These are phyloP conservation scores for Luffia ferchaultella DNA, from an alignment of 2,888 invertebrate species.

Conservation along the genomic window DNA sequence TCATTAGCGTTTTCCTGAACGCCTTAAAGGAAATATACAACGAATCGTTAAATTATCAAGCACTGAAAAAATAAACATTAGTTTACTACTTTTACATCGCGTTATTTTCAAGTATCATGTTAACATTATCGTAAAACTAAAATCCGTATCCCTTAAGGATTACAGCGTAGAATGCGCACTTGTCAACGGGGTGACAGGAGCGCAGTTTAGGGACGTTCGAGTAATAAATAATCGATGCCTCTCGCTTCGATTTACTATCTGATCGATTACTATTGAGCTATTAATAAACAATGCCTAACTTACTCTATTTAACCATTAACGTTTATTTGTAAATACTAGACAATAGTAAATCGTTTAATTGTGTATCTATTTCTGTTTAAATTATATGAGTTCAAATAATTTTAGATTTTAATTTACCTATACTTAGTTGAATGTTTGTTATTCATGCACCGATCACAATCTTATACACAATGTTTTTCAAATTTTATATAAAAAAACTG, in stretches of 20 bases:
- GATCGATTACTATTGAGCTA: neutral
- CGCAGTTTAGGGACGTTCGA: neutral
- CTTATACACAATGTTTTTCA: too few relatives aligned
- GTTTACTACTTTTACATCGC: neutral
- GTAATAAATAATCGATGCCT: neutral
- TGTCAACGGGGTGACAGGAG: neutral
- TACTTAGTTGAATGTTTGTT: too few relatives aligned
- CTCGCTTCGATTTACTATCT: neutral
- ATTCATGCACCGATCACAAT: too few relatives aligned
- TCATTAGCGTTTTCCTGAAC: constrained; percentile 39
- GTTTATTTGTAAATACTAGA: neutral
- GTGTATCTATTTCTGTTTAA: too few relatives aligned
- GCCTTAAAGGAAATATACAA: neutral
- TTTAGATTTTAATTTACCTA: too few relatives aligned
- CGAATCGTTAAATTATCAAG: neutral
- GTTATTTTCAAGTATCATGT: neutral
- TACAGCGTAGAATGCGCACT: too few relatives aligned
- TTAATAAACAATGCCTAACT: neutral
- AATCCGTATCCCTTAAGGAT: neutral
- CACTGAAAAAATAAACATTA: neutral
- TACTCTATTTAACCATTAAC: neutral
- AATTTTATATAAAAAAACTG: too few relatives aligned
- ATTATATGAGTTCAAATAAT: too few relatives aligned
- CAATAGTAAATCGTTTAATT: neutral
- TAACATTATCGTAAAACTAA: neutral